phyloP scores from a whole-genome alignment of 2,113 vertebrate species.

The Gobiocypris rarus region DNA sequence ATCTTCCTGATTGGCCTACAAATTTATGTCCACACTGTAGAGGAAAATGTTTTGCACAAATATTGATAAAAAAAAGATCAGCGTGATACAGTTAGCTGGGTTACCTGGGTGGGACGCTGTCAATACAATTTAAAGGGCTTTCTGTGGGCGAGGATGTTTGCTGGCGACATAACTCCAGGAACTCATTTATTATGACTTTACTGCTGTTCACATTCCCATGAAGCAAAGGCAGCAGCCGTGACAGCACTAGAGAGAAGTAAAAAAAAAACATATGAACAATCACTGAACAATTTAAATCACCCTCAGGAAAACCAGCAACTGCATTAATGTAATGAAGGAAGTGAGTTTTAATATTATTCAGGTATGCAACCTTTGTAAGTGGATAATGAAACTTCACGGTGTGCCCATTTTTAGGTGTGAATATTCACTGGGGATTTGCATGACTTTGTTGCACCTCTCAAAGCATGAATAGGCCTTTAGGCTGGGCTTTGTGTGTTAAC shows the following conservation, averaged over 20 bases:
- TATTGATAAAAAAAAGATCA: too few species aligned
- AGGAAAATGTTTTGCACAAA: too few species aligned
- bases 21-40: too few species aligned
- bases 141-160: slow-evolving; percentile 56
- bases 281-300: neutral
- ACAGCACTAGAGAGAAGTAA: slow-evolving; percentile 56
- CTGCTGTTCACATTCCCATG: slow-evolving; percentile 92
- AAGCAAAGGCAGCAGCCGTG: slow-evolving; percentile 87
- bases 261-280: neutral
- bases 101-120: slow-evolving; percentile 83
- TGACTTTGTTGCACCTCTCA: neutral
- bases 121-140: slow-evolving; percentile 64
- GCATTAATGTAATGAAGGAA: neutral
- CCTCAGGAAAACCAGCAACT: too few species aligned
- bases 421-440: neutral
- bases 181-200: slow-evolving; percentile 92
- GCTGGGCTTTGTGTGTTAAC: neutral
- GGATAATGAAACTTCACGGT: neutral
- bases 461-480: neutral
- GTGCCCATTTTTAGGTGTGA: neutral
- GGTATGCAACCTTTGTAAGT: neutral
- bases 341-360: neutral
- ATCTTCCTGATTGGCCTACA: neutral
- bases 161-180: slow-evolving; percentile 89
- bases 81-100: neutral